Conservation (phyloP, 53 echinoderm and acorn worm genomes). For the Actinopyga echinites region DNA sequence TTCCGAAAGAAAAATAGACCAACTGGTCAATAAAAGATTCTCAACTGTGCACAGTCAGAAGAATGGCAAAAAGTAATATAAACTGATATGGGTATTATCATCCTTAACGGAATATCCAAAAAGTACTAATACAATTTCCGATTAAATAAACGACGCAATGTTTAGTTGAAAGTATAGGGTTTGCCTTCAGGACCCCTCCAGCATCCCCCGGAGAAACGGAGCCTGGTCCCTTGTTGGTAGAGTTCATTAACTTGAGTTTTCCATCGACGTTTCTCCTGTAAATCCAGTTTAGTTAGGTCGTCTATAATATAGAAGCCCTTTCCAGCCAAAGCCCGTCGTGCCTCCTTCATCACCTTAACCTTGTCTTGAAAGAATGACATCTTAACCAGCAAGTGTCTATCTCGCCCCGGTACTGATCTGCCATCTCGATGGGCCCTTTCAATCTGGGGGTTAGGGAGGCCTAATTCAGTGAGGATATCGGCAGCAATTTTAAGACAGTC, state of each 20-base stretch:
- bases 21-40: not conserved
- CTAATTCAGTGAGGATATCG: not conserved
- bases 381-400: slow-evolving; percentile 5
- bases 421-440: slow-evolving; percentile 2
- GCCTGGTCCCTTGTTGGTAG: not conserved
- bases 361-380: slow-evolving; percentile 8
- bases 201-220: not conserved
- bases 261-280: too few relatives aligned
- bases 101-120: too few relatives aligned
- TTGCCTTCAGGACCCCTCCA: not conserved
- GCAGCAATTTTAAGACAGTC: too few relatives aligned
- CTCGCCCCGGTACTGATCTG: not conserved
- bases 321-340: not conserved
- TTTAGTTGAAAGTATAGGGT: not conserved
- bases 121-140: too few relatives aligned
- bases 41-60: too few relatives aligned
- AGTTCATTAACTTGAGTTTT: not conserved
- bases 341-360: not conserved
- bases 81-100: too few relatives aligned
- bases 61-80: too few relatives aligned
- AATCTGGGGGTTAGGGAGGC: too few relatives aligned
- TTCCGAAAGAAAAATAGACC: not conserved
- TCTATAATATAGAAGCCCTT: not conserved
- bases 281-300: not conserved
- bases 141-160: not conserved